Conservation (phyloP, 2,888 invertebrate genomes). For the Molanna angustata region DNA sequence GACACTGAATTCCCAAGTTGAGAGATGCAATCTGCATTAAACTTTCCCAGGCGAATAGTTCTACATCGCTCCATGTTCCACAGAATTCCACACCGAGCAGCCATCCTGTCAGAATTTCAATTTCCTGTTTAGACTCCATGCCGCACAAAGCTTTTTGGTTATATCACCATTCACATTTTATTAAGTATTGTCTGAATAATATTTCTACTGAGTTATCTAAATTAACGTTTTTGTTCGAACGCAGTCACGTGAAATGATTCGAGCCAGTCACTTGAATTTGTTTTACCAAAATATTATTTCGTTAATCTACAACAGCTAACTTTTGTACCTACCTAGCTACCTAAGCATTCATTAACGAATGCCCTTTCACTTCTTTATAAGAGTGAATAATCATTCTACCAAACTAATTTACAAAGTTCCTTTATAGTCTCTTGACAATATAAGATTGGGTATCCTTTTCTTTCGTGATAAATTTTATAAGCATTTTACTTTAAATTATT, state of each 20-base stretch:
- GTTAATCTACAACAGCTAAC: too few species aligned
- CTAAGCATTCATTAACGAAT: too few species aligned
- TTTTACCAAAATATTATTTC: constrained; percentile 8
- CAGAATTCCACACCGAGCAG: neutral
- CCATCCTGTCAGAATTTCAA: constrained; percentile 28
- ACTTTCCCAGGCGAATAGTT: constrained; percentile 18
- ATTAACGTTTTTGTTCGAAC: constrained; percentile 8
- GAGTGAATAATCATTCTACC: too few species aligned
- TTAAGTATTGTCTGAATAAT: neutral
- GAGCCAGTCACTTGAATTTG: constrained; percentile 3
- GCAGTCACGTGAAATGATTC: constrained; percentile 7
- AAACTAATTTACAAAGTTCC: too few species aligned
- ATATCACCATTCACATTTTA: constrained; percentile 9
- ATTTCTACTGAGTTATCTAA: constrained; percentile 3
- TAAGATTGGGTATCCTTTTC: too few species aligned
- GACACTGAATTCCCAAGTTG: constrained; percentile 9
- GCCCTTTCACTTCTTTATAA: too few species aligned
- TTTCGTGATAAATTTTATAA: too few species aligned
- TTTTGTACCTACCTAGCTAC: too few species aligned
- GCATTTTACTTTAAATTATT: too few species aligned
- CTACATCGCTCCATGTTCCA: constrained; percentile 10
- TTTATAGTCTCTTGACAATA: too few species aligned
- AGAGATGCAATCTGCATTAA: constrained; percentile 20
- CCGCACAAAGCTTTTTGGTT: constrained; percentile 17
- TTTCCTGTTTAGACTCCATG: constrained; percentile 23